These are phyloP conservation scores for Drosophila pallidifrons DNA, from an alignment of 1,140 invertebrate species.

Conservation along the genomic window DNA sequence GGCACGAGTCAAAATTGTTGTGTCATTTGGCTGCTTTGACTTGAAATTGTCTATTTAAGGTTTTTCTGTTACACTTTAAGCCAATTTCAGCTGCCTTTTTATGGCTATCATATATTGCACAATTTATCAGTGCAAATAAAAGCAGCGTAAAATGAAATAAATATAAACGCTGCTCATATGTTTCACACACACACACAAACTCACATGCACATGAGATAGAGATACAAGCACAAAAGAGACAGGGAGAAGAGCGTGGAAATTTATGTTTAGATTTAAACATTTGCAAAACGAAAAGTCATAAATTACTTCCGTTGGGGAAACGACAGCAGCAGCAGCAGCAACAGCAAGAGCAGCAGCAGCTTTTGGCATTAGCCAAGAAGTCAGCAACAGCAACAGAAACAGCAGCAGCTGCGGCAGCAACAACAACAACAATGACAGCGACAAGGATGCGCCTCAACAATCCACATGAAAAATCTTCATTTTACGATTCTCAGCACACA, in stretches of 20 bases:
- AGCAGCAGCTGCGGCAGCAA: constrained; percentile 24
- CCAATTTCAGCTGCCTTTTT: constrained; percentile 63
- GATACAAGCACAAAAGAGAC: constrained; percentile 30
- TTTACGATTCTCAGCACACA: constrained; percentile 76
- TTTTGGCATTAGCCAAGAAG: constrained; percentile 60
- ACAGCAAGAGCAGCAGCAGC: constrained; percentile 32
- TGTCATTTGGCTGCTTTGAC: constrained; percentile 55
- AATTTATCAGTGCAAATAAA: constrained; percentile 81
- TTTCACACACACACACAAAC: constrained; percentile 38
- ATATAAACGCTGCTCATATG: constrained; percentile 78
- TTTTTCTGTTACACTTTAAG: constrained; percentile 56
- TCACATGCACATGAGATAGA: constrained; percentile 40
- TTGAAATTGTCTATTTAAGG: constrained; percentile 58
- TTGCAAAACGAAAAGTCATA: constrained; percentile 84
- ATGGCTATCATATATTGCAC: constrained; percentile 77
- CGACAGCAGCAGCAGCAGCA: constrained; percentile 47
- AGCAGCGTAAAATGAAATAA: constrained; percentile 69
- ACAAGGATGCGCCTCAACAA: constrained; percentile 74
- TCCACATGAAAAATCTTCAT: constrained; percentile 84
- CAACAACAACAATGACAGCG: constrained; percentile 49
- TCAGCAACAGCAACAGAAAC: constrained; percentile 19
- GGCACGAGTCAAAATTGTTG: constrained; percentile 61
- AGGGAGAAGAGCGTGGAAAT: constrained; percentile 56
- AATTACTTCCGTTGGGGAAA: constrained; percentile 81
- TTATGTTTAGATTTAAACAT: constrained; percentile 83